phyloP scores from a whole-genome alignment of 2,113 vertebrate species.

The Heptranchias perlo region DNA sequence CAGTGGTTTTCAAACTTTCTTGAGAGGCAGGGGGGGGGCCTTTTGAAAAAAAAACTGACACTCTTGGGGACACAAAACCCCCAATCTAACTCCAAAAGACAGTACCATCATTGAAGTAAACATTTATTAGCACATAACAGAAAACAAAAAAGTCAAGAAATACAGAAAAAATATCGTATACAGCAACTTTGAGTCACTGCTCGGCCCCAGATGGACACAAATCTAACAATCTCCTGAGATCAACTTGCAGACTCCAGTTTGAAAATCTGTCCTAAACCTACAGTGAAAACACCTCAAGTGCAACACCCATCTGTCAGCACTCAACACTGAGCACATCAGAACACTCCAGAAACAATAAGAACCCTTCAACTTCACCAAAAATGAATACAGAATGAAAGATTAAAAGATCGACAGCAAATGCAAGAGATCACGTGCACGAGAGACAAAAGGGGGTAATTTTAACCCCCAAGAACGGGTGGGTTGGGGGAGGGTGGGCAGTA shows the following conservation, averaged over 20 bases:
- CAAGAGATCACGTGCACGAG: not conserved
- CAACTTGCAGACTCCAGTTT: not conserved
- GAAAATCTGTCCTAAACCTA: not conserved
- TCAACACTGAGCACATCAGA: not conserved
- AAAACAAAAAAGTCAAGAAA: not conserved
- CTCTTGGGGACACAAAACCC: not conserved
- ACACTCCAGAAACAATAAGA: not conserved
- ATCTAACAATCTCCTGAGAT: not conserved
- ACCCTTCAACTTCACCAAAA: not conserved
- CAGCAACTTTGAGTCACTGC: not conserved
- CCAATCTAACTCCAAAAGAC: not conserved
- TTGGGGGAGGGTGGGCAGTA: too few species aligned
- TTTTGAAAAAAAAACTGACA: not conserved
- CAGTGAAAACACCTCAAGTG: too few species aligned
- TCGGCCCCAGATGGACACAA: not conserved
- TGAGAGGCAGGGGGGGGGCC: too few species aligned
- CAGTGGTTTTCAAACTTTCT: not conserved
- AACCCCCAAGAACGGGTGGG: too few species aligned
- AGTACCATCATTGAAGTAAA: not conserved
- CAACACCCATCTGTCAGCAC: not conserved
- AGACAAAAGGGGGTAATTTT: too few species aligned
- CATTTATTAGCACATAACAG: not conserved
- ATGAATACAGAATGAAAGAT: not conserved
- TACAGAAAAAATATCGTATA: not conserved
- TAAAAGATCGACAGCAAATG: not conserved